Conservation (phyloP, 2,113 vertebrate species). For the Felis chaus region DNA sequence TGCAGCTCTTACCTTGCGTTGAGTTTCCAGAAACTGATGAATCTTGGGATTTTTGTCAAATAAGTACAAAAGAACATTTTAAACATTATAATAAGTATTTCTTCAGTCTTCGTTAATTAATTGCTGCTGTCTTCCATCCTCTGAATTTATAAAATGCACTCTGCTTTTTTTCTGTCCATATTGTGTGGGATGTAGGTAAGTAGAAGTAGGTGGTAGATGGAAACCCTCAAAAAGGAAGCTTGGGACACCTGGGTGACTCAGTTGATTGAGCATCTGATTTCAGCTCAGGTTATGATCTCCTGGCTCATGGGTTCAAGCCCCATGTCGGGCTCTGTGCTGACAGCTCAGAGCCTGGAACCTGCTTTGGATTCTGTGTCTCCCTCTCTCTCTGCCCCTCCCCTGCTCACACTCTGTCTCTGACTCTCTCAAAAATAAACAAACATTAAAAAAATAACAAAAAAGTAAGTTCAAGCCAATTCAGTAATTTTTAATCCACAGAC, state of each 20-base stretch:
- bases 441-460: too few relatives aligned
- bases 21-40: neutral
- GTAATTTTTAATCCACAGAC: neutral
- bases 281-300: too few relatives aligned
- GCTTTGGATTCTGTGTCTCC: too few relatives aligned
- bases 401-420: too few relatives aligned
- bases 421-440: too few relatives aligned
- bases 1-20: neutral
- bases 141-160: neutral
- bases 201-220: too few relatives aligned
- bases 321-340: too few relatives aligned
- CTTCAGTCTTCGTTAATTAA: neutral
- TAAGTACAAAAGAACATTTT: neutral
- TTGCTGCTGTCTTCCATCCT: neutral
- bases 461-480: neutral
- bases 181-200: neutral
- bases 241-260: too few relatives aligned
- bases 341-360: too few relatives aligned
- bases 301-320: too few relatives aligned
- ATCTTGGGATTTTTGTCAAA: neutral
- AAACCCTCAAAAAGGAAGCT: neutral
- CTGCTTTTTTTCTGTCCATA: neutral
- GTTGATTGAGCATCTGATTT: too few relatives aligned
- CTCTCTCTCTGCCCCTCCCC: too few relatives aligned
- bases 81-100: neutral